phyloP scores from a whole-genome alignment of 2,113 vertebrate genomes.

The Syrmaticus mikado region DNA sequence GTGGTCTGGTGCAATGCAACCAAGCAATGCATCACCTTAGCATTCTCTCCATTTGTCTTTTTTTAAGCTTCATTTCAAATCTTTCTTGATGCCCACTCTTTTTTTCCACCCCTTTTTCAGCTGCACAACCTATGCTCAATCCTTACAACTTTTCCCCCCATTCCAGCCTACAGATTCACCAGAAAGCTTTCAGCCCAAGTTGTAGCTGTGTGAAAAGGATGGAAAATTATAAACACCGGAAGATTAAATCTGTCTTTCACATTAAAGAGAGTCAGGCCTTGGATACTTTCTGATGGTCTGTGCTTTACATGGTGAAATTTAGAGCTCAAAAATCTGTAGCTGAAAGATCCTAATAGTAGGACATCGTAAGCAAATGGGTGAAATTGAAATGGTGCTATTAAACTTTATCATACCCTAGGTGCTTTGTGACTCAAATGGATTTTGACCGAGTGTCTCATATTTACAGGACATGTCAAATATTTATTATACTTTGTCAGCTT shows the following conservation, averaged over 20 bases:
- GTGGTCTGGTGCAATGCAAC: not conserved
- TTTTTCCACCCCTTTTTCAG: not conserved
- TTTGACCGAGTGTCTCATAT: slow-evolving; percentile 49
- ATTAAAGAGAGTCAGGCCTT: not conserved
- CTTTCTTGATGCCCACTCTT: not conserved
- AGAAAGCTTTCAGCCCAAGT: not conserved
- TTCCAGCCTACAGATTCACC: not conserved
- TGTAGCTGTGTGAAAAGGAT: not conserved
- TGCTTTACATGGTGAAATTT: not conserved
- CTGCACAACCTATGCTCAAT: not conserved
- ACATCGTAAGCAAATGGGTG: slow-evolving; percentile 2
- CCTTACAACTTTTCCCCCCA: not conserved
- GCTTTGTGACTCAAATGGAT: slow-evolving; percentile 33
- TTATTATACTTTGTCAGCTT: slow-evolving; percentile 41
- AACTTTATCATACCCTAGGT: not conserved
- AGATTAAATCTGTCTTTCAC: slow-evolving; percentile 24
- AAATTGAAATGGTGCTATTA: slow-evolving; percentile 23
- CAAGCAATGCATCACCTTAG: rapidly evolving
- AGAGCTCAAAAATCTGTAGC: slow-evolving; percentile 2
- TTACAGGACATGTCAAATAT: slow-evolving; percentile 58
- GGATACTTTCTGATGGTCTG: not conserved
- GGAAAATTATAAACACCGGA: slow-evolving; percentile 29
- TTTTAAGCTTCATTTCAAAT: not conserved
- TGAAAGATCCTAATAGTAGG: slow-evolving; percentile 27
- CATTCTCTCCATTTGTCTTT: not conserved